phyloP scores from a whole-genome alignment of 2,888 invertebrate species.

The Fragum whitleyi region DNA sequence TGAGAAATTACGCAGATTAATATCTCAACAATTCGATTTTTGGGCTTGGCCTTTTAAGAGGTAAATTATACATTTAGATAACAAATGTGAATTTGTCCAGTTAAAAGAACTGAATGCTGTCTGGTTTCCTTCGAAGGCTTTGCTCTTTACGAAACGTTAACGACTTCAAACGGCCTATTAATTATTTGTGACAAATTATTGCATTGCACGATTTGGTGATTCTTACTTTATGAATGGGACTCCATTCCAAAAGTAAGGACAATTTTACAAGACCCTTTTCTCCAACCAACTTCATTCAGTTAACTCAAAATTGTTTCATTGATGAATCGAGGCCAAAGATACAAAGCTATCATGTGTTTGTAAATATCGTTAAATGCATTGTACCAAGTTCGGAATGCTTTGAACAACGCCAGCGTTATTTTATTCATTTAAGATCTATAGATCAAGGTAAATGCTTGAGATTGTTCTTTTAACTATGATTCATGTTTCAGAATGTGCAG shows the following conservation, averaged over 20 bases:
- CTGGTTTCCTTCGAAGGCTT: neutral
- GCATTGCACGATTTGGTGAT: neutral
- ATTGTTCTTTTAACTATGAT: neutral
- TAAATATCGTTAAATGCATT: neutral
- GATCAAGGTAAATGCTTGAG: neutral
- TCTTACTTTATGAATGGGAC: constrained; percentile 15
- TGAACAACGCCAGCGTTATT: neutral
- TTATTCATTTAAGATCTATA: neutral
- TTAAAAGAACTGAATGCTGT: neutral
- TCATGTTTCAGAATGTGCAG: no score
- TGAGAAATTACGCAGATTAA: neutral
- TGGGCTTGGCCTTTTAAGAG: no score
- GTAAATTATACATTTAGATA: neutral
- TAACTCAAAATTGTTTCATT: neutral
- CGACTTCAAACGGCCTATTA: constrained; percentile 14
- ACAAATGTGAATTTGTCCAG: neutral
- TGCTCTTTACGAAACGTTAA: neutral
- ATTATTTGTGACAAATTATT: constrained; percentile 11
- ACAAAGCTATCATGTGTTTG: neutral
- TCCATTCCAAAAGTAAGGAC: no score
- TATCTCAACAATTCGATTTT: no score
- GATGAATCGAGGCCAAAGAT: neutral
- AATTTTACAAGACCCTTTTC: no score
- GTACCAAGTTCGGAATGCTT: neutral
- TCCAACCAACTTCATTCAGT: no score